A percentile compares a stretch with the other conserved stretches of the same genome.
Conservation (phyloP, 2,113 vertebrate genomes). For the Gymnogyps californianus region DNA sequence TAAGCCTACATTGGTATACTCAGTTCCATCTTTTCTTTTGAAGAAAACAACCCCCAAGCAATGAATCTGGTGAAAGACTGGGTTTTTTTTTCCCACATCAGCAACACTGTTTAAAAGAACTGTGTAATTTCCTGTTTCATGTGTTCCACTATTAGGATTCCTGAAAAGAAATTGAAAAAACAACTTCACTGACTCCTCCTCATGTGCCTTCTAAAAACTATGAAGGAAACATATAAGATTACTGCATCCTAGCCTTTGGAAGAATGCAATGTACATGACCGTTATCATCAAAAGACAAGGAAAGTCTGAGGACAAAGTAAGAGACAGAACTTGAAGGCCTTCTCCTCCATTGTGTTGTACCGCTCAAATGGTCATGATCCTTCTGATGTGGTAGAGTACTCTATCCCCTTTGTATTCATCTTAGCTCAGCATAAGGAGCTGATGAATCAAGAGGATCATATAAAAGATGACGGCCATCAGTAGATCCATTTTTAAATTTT, state of each 20-base stretch:
- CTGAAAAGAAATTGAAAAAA: background rate
- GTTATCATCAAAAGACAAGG: background rate
- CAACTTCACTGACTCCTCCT: background rate
- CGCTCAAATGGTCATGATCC: background rate
- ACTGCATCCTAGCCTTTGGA: background rate
- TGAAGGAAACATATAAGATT: background rate
- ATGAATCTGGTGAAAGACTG: background rate
- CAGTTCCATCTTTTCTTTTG: background rate
- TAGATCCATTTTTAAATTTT: accelerated
- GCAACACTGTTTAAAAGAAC: background rate
- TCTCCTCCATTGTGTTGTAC: background rate
- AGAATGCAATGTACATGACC: background rate
- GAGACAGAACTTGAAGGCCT: background rate
- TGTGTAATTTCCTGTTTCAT: background rate
- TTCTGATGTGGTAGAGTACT: background rate
- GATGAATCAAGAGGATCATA: background rate
- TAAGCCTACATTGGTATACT: background rate
- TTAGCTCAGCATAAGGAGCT: background rate
- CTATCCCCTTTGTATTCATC: background rate
- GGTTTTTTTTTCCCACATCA: background rate
- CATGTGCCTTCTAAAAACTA: background rate
- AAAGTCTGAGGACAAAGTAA: background rate
- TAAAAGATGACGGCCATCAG: background rate
- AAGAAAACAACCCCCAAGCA: background rate
- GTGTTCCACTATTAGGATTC: background rate